Evolutionary conservation across 1,140 invertebrate species (phyloP), one percentile per base, ranked within the genome.

Genomic region (Episyrphus balteatus): DNA sequence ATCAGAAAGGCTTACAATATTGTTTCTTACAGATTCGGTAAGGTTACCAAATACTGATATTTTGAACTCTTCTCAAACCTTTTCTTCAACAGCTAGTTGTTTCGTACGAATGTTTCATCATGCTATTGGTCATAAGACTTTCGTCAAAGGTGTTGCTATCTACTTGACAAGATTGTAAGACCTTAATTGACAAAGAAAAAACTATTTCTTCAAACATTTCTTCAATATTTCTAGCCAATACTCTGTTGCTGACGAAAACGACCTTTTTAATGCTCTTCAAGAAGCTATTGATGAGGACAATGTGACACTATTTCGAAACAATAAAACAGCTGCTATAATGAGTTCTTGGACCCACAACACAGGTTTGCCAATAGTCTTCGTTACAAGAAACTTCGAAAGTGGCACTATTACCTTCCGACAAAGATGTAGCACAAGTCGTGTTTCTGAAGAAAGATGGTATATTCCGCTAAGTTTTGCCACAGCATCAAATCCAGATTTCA

Each of bases 1-100:
- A 86, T 92, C 40, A 71, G 78, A 30, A 74, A 75, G 14, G 78
- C 85, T 3, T 92, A 92, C 58, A 87, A 92, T 62, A 72, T 73
- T 3, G 88, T 92, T 12, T 82, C 83, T 1, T 93, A 92, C 57
- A 74, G 75, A 43, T 78, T 80, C 66, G 72, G 77, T 79, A 62
- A 67, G 30, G 6, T 37, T 14, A 34, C n/a, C 9, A 10, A n/a
- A n/a, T n/a, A n/a, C n/a, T n/a, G n/a, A n/a, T n/a, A n/a, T n/a
- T n/a, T n/a, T n/a, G n/a, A n/a, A n/a, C n/a, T n/a, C n/a, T n/a
- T n/a, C n/a, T n/a, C n/a, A n/a, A n/a, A n/a, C n/a, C 15, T 37
- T 52, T 40, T 43, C 51, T 19, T 14, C 55, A 19, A 6, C 19
- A 70, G 61, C 63, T 17, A 67, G 62, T 52, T 68, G 59, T 42